These are phyloP conservation scores for Geotrypetes seraphini DNA, from an alignment of 2,797 vertebrate species.

Conservation along the genomic window DNA sequence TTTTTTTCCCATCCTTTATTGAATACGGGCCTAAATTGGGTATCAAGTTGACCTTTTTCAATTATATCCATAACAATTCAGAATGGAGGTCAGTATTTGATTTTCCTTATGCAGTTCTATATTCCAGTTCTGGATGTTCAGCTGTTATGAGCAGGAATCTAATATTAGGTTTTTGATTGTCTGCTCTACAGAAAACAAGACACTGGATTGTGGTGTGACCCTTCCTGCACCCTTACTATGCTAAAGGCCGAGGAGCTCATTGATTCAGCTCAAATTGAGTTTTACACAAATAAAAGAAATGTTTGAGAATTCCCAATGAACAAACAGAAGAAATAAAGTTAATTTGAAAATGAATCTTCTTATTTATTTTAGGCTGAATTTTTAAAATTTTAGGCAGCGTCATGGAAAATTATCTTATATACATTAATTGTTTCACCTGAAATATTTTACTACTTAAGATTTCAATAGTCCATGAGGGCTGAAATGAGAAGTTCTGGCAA, in stretches of 20 bases:
- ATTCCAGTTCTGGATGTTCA: conserved; percentile 17
- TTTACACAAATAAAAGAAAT: too few relatives aligned
- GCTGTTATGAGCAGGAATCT: conserved; percentile 10
- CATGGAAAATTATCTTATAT: too few relatives aligned
- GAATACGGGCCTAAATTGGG: too few relatives aligned
- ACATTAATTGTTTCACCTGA: too few relatives aligned
- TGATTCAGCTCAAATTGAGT: conserved; percentile 2
- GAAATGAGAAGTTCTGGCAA: too few relatives aligned
- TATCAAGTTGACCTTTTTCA: neutral
- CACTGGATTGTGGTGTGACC: conserved; percentile 10
- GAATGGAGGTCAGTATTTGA: conserved; percentile 4
- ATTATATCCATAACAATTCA: conserved; percentile 11
- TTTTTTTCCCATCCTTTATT: too few relatives aligned
- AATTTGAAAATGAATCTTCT: conserved; percentile 4
- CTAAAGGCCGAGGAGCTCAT: conserved; percentile 6
- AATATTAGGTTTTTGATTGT: conserved; percentile 40
- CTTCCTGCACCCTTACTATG: conserved; percentile 2
- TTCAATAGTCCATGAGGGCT: too few relatives aligned
- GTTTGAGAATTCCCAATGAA: conserved; percentile 19
- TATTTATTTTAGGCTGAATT: too few relatives aligned
- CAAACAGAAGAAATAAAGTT: neutral
- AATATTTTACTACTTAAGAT: too few relatives aligned
- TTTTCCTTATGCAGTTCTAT: conserved; percentile 25
- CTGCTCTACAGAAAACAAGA: conserved; percentile 8
- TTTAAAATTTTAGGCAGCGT: too few relatives aligned